Conservation (phyloP, 2,113 vertebrate genomes). For the Poecile atricapillus region DNA sequence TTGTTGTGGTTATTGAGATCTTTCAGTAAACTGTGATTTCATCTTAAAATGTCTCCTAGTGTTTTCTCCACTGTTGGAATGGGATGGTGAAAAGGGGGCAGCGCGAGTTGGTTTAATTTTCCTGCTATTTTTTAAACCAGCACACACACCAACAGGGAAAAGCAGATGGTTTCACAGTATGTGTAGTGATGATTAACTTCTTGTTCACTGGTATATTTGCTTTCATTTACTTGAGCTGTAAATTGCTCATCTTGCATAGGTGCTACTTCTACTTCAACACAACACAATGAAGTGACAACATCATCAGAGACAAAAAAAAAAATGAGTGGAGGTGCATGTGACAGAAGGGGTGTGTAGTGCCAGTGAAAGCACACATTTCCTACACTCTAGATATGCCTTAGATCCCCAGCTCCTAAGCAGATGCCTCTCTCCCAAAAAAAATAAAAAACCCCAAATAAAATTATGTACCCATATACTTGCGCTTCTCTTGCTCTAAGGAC, state of each 20-base stretch:
- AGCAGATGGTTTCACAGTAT: neutral
- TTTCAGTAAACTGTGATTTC: neutral
- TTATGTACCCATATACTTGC: neutral
- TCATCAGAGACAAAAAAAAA: neutral
- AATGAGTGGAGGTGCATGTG: neutral
- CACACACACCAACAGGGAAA: neutral
- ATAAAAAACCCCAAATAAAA: neutral
- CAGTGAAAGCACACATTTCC: neutral
- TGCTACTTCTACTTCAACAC: neutral
- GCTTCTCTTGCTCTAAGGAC: neutral
- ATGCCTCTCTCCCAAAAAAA: neutral
- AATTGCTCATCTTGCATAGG: neutral
- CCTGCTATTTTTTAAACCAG: neutral
- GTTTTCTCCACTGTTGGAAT: neutral
- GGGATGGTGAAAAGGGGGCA: neutral
- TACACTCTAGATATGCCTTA: neutral
- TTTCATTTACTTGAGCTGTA: neutral
- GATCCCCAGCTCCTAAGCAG: neutral
- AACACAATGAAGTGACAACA: neutral
- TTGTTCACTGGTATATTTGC: neutral
- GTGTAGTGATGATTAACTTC: neutral
- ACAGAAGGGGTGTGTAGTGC: neutral
- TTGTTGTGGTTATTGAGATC: neutral
- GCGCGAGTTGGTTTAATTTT: neutral
- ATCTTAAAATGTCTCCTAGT: neutral